Evolutionary conservation across 2,797 vertebrate genomes (phyloP).

Genomic region (Syndactyla subalaris): DNA sequence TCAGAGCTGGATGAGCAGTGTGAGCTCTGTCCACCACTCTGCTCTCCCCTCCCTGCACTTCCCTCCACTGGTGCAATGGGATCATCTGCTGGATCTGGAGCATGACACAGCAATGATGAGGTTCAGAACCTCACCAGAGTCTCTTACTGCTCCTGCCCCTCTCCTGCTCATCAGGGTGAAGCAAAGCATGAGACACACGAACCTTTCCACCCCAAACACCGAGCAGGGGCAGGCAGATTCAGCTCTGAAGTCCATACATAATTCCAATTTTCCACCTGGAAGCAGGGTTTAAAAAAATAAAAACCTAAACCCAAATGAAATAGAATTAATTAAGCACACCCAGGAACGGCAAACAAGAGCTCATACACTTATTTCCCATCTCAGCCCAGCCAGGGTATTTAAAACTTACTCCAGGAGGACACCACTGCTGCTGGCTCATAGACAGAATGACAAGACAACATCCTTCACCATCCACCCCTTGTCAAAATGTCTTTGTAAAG

Average conservation of each 20-base stretch:
- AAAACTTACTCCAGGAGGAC: background rate
- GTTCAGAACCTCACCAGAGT: background rate
- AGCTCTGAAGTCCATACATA: background rate
- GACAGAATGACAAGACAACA: background rate
- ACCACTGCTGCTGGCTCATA: background rate
- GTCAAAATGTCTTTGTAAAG: background rate
- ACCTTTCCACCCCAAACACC: background rate
- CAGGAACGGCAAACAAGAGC: background rate
- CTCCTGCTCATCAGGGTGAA: fast-evolving
- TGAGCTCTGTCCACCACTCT: fast-evolving
- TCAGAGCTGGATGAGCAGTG: background rate
- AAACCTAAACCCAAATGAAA: background rate
- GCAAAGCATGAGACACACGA: fast-evolving
- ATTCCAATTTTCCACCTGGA: background rate
- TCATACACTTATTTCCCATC: background rate
- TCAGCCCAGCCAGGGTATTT: background rate
- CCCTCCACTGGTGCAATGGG: fast-evolving
- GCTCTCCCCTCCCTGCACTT: background rate
- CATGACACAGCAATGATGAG: fast-evolving
- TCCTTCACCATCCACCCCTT: background rate
- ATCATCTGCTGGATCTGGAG: background rate
- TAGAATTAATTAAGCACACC: background rate
- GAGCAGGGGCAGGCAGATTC: fast-evolving
- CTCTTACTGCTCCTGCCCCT: background rate
- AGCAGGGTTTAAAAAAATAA: fast-evolving